These are phyloP conservation scores for Hypocryptadius cinnamomeus DNA, from an alignment of 2,113 vertebrate genomes.

Conservation along the genomic window DNA sequence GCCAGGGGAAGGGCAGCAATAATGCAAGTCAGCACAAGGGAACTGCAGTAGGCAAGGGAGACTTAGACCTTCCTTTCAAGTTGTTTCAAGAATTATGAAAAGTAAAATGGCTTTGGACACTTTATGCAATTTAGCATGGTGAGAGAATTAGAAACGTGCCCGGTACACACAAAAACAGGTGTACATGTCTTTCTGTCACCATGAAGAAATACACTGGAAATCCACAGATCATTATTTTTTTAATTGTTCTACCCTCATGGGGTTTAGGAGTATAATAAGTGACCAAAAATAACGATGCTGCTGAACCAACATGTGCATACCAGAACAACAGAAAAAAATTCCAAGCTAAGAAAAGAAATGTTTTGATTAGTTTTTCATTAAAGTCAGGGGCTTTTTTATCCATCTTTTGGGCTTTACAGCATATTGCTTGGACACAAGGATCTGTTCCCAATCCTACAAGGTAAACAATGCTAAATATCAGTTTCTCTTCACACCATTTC, in stretches of 20 bases:
- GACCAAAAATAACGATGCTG: background rate
- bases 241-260: background rate
- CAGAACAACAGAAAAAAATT: background rate
- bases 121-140: background rate
- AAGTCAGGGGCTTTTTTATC: background rate
- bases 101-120: background rate
- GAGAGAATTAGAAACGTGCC: background rate
- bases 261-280: background rate
- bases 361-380: background rate
- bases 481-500: background rate
- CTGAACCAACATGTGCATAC: background rate
- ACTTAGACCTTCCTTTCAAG: background rate
- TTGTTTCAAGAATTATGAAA: background rate
- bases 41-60: background rate
- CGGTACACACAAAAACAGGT: fast-evolving
- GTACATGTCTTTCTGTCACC: background rate
- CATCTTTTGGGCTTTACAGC: background rate
- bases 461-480: background rate
- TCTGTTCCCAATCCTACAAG: background rate
- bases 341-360: background rate
- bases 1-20: background rate
- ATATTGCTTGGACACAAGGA: background rate
- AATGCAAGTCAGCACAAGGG: background rate
- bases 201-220: background rate
- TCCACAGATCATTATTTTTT: background rate